Conservation (phyloP, 2,113 vertebrate species). For the Neolamprologus caudopunctatus region DNA sequence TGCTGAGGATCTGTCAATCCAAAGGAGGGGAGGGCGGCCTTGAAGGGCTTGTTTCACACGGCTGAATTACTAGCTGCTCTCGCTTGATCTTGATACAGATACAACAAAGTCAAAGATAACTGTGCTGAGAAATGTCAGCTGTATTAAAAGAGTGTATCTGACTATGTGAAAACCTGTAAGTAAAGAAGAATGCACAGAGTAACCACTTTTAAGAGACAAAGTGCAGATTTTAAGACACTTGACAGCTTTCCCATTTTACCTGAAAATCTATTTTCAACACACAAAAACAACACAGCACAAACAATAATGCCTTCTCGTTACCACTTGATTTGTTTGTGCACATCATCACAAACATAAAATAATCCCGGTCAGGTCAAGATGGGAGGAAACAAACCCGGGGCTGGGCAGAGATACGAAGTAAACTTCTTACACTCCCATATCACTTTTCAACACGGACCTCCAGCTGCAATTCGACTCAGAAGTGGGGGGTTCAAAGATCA, state of each 20-base stretch:
- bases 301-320: neutral
- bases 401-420: neutral
- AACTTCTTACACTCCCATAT: neutral
- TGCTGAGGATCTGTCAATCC: neutral
- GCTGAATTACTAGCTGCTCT: neutral
- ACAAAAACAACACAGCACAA: neutral
- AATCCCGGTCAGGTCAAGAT: neutral
- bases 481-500: constrained; percentile 25
- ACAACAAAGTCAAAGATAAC: neutral
- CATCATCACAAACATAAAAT: neutral
- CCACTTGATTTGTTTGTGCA: neutral
- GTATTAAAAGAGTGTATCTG: neutral
- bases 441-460: neutral
- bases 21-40: neutral
- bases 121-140: neutral
- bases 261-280: neutral
- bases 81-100: neutral
- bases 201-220: neutral
- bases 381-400: neutral
- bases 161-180: neutral
- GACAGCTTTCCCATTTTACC: neutral
- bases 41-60: neutral
- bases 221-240: neutral
- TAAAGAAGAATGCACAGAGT: neutral
- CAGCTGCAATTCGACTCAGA: constrained; percentile 10